These are phyloP conservation scores for Physocephala rufipes DNA, from an alignment of 2,888 invertebrate species.

Conservation along the genomic window DNA sequence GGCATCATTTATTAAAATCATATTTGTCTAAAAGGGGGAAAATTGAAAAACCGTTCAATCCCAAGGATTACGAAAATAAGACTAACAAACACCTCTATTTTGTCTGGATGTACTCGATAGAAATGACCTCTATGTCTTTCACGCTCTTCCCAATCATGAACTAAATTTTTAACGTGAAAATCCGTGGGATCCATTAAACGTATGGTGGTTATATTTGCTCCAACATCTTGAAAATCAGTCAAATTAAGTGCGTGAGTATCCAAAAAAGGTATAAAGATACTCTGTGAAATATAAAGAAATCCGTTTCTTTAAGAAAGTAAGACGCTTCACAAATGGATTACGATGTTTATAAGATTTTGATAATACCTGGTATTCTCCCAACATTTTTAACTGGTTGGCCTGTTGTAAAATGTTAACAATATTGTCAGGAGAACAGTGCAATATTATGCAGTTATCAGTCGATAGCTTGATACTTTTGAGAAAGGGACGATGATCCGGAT, in stretches of 20 bases:
- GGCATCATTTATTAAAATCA: conserved; percentile 77
- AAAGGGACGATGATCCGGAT: conserved; percentile 71
- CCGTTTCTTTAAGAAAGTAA: not conserved
- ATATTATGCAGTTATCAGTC: conserved; percentile 76
- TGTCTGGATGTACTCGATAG: conserved; percentile 52
- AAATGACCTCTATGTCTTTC: conserved; percentile 58
- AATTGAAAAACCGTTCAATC: not conserved
- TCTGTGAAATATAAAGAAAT: conserved; percentile 59
- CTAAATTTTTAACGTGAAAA: conserved; percentile 61
- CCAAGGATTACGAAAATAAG: not conserved
- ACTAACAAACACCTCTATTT: conserved; percentile 52
- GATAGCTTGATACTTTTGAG: conserved; percentile 80
- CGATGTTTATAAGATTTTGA: not conserved
- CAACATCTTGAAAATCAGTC: conserved; percentile 65
- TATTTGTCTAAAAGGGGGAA: conserved; percentile 69
- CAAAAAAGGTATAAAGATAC: conserved; percentile 69
- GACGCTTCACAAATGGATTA: not conserved
- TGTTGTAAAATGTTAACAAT: conserved; percentile 75
- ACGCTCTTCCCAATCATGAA: conserved; percentile 64
- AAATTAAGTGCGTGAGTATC: conserved; percentile 67
- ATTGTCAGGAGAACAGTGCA: conserved; percentile 79
- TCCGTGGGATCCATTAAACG: conserved; percentile 64
- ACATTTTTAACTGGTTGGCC: conserved; percentile 82
- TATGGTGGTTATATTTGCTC: conserved; percentile 63
- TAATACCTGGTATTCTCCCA: conserved; percentile 79